Percentiles rank a stretch among this genome's conserved stretches.
Evolutionary conservation across 1,140 invertebrate species (phyloP).

Genomic region (Hestina assimilis): DNA sequence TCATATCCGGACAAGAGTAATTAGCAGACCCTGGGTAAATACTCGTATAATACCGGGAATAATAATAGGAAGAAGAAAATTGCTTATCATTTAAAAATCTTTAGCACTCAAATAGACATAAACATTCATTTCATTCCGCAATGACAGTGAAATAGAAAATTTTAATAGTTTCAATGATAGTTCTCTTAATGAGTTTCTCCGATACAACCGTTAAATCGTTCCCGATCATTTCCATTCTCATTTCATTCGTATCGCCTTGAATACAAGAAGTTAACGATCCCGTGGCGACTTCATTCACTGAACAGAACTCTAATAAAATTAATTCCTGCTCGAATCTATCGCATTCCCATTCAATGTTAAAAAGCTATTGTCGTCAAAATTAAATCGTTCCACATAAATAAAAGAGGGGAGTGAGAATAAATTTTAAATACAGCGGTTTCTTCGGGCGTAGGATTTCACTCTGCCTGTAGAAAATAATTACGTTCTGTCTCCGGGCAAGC

Average conservation of each 20-base stretch:
- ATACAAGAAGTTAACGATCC: neutral
- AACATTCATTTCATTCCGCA: neutral
- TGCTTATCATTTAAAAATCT: too few relatives aligned
- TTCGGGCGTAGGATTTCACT: conserved; percentile 55
- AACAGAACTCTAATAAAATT: conserved; percentile 29
- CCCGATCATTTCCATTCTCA: neutral
- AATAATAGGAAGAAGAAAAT: too few relatives aligned
- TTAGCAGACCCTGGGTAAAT: too few relatives aligned
- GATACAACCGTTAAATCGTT: conserved; percentile 1
- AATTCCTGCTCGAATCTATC: conserved; percentile 20
- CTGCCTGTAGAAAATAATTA: conserved; percentile 61
- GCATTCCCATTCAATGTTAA: conserved; percentile 26
- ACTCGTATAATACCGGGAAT: too few relatives aligned
- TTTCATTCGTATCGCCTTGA: neutral
- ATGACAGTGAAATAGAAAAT: too few relatives aligned
- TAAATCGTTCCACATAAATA: conserved; percentile 42
- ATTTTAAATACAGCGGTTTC: conserved; percentile 44
- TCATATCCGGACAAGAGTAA: too few relatives aligned
- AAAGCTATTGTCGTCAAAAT: conserved; percentile 40
- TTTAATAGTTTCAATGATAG: neutral
- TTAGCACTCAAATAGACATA: too few relatives aligned
- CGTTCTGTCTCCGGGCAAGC: conserved; percentile 52
- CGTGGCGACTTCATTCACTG: neutral
- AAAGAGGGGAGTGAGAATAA: conserved; percentile 39
- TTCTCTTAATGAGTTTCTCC: neutral